phyloP scores from a whole-genome alignment of 1,140 invertebrate genomes.

The Pectinophora gossypiella region DNA sequence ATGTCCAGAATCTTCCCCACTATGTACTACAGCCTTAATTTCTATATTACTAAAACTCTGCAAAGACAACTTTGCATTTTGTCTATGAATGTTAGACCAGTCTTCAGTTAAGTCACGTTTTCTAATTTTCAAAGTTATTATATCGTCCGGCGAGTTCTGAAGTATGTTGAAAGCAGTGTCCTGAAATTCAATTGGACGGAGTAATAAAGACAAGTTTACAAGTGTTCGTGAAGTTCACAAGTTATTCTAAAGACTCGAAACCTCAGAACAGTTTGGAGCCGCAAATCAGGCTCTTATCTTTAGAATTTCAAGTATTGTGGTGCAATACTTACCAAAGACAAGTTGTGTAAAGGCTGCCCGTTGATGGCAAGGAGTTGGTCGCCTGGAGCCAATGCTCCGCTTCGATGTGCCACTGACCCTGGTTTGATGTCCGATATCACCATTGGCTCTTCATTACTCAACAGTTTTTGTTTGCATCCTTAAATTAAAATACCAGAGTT shows the following conservation, averaged over 20 bases:
- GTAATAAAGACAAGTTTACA: neutral
- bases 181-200: constrained; percentile 49
- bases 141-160: constrained; percentile 82
- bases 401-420: constrained; percentile 93
- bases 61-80: constrained; percentile 51
- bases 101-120: constrained; percentile 66
- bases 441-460: constrained; percentile 68
- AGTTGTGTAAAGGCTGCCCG: constrained; percentile 86
- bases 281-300: too few relatives aligned
- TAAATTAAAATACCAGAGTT: too few relatives aligned
- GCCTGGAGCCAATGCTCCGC: constrained; percentile 89
- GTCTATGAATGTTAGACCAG: constrained; percentile 55
- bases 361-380: constrained; percentile 93
- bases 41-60: constrained; percentile 68
- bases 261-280: too few relatives aligned
- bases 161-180: constrained; percentile 86
- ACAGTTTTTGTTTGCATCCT: constrained; percentile 68
- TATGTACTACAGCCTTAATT: constrained; percentile 62
- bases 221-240: too few relatives aligned
- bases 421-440: constrained; percentile 89
- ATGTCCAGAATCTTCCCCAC: constrained; percentile 62
- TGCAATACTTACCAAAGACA: constrained; percentile 66
- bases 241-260: too few relatives aligned
- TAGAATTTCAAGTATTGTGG: too few relatives aligned
- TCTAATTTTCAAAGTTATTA: constrained; percentile 83